Conservation (phyloP, 2,797 vertebrate species). For the Myotis daubentonii region DNA sequence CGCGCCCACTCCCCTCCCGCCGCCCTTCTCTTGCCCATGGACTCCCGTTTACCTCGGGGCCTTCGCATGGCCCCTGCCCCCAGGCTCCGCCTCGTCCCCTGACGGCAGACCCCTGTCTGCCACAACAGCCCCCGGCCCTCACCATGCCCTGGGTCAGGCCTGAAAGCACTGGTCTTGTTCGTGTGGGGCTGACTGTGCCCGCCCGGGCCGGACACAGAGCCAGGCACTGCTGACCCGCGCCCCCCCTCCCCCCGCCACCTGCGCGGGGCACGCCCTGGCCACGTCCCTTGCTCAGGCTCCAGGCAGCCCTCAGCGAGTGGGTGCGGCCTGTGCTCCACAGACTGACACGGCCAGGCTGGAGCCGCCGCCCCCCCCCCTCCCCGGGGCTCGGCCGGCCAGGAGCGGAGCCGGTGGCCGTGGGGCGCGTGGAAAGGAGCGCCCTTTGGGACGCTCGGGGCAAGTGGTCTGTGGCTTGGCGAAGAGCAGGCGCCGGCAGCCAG, state of each 20-base stretch:
- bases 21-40: background rate
- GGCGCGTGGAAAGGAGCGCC: no score
- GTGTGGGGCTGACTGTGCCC: no score
- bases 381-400: background rate
- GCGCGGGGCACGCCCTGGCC: background rate
- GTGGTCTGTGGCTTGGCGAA: background rate
- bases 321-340: background rate
- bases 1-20: accelerated
- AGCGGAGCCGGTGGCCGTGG: background rate
- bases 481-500: background rate
- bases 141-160: background rate
- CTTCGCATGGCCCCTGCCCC: background rate
- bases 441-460: background rate
- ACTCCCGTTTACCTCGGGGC: background rate
- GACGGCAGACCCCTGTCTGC: background rate
- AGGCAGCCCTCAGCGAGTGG: background rate
- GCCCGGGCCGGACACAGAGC: background rate
- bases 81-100: background rate
- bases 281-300: background rate
- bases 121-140: background rate
- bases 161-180: background rate
- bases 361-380: background rate
- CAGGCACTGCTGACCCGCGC: background rate
- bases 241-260: background rate
- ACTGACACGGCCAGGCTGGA: constrained; percentile 43